phyloP scores from a whole-genome alignment of 1,140 invertebrate species.

The Trigoniulus corallinus region DNA sequence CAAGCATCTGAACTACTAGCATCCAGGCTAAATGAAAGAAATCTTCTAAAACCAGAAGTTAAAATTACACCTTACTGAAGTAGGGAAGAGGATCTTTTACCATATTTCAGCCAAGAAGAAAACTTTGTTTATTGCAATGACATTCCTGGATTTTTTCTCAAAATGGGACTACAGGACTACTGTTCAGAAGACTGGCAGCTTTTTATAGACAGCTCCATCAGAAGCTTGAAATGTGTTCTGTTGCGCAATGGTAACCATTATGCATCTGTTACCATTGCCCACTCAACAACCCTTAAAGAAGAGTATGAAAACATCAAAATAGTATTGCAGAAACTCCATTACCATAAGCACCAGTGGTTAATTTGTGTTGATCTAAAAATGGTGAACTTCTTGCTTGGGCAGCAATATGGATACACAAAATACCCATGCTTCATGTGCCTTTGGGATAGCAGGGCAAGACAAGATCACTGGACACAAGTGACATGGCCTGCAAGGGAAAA shows the following conservation, averaged over 20 bases:
- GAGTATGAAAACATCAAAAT: neutral
- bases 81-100: neutral
- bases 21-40: conserved; percentile 7
- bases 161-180: conserved; percentile 4
- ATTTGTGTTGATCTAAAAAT: conserved; percentile 14
- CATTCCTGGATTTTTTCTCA: conserved; percentile 5
- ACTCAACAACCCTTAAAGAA: neutral
- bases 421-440: conserved; percentile 15
- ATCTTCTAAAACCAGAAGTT: neutral
- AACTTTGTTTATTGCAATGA: conserved; percentile 1
- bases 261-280: neutral
- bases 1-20: too few relatives aligned
- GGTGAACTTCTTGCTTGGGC: conserved; percentile 10
- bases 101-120: neutral
- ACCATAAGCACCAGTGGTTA: neutral
- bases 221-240: neutral
- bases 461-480: conserved; percentile 11
- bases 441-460: conserved; percentile 14
- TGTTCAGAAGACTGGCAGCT: conserved; percentile 5
- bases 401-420: conserved; percentile 15
- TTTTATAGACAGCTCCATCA: neutral
- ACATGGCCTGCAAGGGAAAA: conserved; percentile 11
- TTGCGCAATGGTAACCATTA: conserved; percentile 2
- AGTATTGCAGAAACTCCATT: neutral
- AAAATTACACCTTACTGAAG: neutral